Conservation (phyloP, 2,113 vertebrate genomes). For the Girardinichthys multiradiatus region DNA sequence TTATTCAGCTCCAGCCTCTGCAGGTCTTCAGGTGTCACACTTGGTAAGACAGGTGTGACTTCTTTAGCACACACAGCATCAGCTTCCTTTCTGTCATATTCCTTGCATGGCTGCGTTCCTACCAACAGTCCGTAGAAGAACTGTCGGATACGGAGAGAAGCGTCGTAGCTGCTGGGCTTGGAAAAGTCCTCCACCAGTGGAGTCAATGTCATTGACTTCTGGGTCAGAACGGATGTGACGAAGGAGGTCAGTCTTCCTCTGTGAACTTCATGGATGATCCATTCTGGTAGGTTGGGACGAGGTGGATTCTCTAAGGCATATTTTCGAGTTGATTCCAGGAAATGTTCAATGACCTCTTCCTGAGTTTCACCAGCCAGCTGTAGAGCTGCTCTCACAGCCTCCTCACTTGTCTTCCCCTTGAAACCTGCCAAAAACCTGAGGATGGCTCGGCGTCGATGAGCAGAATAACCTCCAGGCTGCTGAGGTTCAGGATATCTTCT, state of each 20-base stretch:
- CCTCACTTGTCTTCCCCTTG: not conserved
- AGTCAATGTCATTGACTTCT: not conserved
- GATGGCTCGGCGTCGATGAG: not conserved
- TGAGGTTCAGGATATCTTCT: not conserved
- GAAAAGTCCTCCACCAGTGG: conserved; percentile 3
- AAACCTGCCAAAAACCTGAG: not conserved
- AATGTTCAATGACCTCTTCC: not conserved
- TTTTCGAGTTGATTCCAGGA: not conserved
- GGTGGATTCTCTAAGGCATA: not conserved
- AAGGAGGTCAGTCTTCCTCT: not conserved
- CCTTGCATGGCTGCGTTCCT: not conserved
- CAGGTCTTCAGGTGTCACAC: not conserved
- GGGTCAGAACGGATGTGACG: not conserved
- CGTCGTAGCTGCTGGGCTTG: not conserved
- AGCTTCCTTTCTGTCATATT: not conserved
- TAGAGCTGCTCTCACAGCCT: not conserved
- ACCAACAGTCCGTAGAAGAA: conserved; percentile 4
- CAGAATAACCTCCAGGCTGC: not conserved
- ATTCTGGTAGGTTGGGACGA: not conserved
- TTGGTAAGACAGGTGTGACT: not conserved
- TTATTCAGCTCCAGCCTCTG: accelerated
- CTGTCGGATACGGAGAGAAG: not conserved
- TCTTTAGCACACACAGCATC: not conserved
- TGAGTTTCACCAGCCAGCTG: not conserved
- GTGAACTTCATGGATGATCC: not conserved